Base-by-base conservation (phyloP, 2,888 invertebrate species). In the Andrena bicolor region DNA sequence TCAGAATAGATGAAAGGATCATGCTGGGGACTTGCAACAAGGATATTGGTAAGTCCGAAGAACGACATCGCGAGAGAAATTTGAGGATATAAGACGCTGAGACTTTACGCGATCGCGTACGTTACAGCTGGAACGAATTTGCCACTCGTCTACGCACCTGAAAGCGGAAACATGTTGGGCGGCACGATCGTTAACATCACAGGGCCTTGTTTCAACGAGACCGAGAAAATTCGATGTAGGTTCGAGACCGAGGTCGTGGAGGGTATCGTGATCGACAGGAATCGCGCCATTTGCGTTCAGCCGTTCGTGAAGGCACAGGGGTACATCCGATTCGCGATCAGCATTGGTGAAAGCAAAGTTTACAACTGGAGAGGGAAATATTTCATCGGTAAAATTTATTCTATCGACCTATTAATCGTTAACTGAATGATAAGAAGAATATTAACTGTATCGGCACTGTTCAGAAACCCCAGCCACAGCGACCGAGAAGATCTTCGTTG, bases 101-200 rank as follows among this genome's bases (percentile, higher is more conserved):
- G 7, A 35, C 4, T 16, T 10, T 10, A 6, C 8, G 5, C 4
- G 13, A 68, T 35, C 26, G 7, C 20, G 4, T n/a, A 48, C 32
- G 23, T 53, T 32, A 13, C 88, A 98, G 98, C 97, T 90, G 97
- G 97, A 23, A 96, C 97, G 0, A 96, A 97, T 93, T 95, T 98
- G 76, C 97, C 97, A 0, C 94, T 98, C 71, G 96, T 97, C 89
- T 98, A 98, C 90, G 98, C 99, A 0, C 99, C 99, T 0, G 98
- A 99, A 94, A 98, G 98, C 91, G 99, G 99, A 4, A 98, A 98
- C 93, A 99, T 99, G 99, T 95, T 99, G 86, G 99, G 99, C 2
- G 99, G 99, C 1, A 98, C 98, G 0, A 96, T 99, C 72, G 98
- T 99, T 53, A 99, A 99, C 92, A 97, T 99, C 78, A 99, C 99